These are phyloP conservation scores for Montipora foliosa DNA, from an alignment of 64 coral and sea anemone genomes.

Conservation along the genomic window DNA sequence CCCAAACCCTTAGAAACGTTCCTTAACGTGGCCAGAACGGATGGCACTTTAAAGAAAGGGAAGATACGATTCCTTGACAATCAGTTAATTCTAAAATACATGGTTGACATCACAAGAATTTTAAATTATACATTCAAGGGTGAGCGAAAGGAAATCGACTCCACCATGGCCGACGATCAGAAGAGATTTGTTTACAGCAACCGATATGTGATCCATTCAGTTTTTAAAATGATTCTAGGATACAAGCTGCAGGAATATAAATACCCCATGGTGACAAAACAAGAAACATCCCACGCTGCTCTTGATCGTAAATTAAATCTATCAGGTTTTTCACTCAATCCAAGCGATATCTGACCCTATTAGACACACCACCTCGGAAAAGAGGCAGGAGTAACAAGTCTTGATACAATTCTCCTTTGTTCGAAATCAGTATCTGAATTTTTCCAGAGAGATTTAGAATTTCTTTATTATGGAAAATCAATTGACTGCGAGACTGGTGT, in stretches of 20 bases:
- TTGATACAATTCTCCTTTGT: no score
- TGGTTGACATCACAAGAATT: not conserved
- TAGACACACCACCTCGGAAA: not conserved
- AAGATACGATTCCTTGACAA: not conserved
- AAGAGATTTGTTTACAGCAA: not conserved
- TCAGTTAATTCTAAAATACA: not conserved
- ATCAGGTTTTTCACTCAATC: not conserved
- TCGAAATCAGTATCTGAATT: not conserved
- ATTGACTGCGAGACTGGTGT: no score
- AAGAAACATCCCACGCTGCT: not conserved
- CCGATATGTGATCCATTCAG: not conserved
- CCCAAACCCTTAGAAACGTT: not conserved
- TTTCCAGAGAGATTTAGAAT: not conserved
- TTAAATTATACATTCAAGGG: not conserved
- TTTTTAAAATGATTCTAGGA: not conserved
- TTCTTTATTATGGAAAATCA: not conserved
- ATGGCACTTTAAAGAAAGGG: no score
- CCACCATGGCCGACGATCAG: not conserved
- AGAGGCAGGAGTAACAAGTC: no score
- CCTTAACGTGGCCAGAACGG: no score
- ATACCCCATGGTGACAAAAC: not conserved
- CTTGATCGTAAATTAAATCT: not conserved
- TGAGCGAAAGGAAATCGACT: not conserved
- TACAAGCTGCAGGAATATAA: not conserved
- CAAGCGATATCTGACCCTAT: not conserved